Percentiles rank a stretch among this genome's conserved stretches.
phyloP scores from a whole-genome alignment of 2,888 invertebrate genomes.

The Athalia cordata region DNA sequence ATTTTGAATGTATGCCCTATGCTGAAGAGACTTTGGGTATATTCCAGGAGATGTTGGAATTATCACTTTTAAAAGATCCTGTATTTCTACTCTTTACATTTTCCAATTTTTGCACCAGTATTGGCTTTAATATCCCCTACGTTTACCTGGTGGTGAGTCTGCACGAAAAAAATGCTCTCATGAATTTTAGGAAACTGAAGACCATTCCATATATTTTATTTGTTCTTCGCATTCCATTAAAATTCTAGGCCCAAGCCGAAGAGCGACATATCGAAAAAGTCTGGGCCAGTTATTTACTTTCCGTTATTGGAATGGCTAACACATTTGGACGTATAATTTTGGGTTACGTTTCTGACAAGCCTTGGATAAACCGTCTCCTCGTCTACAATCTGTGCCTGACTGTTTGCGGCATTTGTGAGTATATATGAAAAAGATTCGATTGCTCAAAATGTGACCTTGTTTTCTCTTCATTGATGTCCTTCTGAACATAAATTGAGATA shows the following conservation, averaged over 20 bases:
- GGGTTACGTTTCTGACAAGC: constrained; percentile 91
- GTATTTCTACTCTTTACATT: constrained; percentile 92
- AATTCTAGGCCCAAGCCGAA: constrained; percentile 79
- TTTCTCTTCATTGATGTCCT: background rate
- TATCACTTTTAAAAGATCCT: constrained; percentile 87
- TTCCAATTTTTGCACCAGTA: constrained; percentile 96
- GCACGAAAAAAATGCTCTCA: too few relatives aligned
- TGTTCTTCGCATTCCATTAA: background rate
- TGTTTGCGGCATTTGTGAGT: constrained; percentile 90
- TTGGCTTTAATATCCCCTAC: constrained; percentile 96
- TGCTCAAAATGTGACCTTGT: background rate
- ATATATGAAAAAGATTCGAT: background rate
- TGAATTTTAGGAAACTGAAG: background rate
- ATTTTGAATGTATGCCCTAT: constrained; percentile 75
- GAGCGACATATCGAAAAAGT: constrained; percentile 76
- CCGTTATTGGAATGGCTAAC: constrained; percentile 91
- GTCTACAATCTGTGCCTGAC: constrained; percentile 93
- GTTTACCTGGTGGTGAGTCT: constrained; percentile 83
- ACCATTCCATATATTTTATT: background rate
- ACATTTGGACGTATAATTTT: constrained; percentile 91
- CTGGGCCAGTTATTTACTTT: constrained; percentile 82
- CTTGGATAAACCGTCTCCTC: constrained; percentile 92
- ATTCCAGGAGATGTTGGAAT: constrained; percentile 88
- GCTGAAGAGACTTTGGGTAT: constrained; percentile 83
- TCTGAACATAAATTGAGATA: too few relatives aligned